Base-by-base conservation (phyloP, 2,797 vertebrate species). In the Rhinatrema bivittatum region DNA sequence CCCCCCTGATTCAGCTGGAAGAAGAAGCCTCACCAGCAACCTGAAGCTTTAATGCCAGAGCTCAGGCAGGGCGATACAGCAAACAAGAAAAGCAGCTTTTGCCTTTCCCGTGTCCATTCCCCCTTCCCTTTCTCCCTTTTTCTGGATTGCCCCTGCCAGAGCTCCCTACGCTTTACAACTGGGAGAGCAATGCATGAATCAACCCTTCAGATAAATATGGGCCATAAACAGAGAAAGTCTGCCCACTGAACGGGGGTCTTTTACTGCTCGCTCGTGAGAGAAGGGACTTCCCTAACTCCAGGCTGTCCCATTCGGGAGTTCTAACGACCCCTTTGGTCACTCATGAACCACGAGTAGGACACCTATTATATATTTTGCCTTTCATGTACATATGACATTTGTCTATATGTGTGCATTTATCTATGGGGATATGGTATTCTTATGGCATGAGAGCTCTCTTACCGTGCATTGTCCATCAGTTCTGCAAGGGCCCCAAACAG, bases 401-500 rank as follows among this genome's bases (percentile, higher is more conserved):
- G 28, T 18, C 20, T 11, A 6, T 12, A 20, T 8, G 3, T 35
- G 23, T 24, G 30, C 3, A 0, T 39, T 31, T 29, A 22, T 17
- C 35, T 20, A 22, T 38, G 0, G 0, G 5, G 6, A 1, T 8
- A 9, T 20, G 10, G n/a, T n/a, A n/a, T n/a, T n/a, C n/a, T n/a
- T n/a, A n/a, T n/a, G n/a, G n/a, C n/a, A n/a, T n/a, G n/a, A n/a
- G n/a, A n/a, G n/a, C n/a, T n/a, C 30, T 10, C 44, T 48, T 65
- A 49, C 49, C 64, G 53, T 26, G 50, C 46, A n/a, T 76, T 76
- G 56, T 58, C 52, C 13, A 74, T 39, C 28, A 64, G 20, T 29
- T 74, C 58, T 28, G 54, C 55, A 28, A 61, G 19, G 2, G 70
- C 34, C 50, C 68, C 70, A 36, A 70, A 71, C 18, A 66, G 38